phyloP scores from a whole-genome alignment of 2,113 vertebrate species.

The Gymnobelideus leadbeateri region DNA sequence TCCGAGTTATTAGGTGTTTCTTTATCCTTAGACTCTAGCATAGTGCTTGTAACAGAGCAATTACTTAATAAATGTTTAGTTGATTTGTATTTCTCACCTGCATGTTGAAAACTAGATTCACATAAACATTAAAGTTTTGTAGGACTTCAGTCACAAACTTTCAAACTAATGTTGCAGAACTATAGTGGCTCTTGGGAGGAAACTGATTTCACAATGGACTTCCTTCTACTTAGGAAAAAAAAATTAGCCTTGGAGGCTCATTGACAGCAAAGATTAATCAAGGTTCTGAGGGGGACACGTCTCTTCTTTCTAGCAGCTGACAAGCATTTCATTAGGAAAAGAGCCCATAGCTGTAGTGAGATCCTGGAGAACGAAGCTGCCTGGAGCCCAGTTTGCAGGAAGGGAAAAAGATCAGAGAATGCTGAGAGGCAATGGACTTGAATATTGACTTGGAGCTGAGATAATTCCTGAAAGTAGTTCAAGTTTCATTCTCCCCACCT shows the following conservation, averaged over 20 bases:
- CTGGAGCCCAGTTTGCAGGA: conserved; percentile 23
- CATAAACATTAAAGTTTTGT: neutral
- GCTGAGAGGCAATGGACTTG: neutral
- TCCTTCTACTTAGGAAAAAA: neutral
- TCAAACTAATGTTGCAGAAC: conserved; percentile 23
- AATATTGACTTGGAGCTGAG: conserved; percentile 49
- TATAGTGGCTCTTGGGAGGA: conserved; percentile 11
- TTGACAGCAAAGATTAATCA: conserved; percentile 57
- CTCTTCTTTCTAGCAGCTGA: neutral
- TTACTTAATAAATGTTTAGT: neutral
- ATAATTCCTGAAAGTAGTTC: conserved; percentile 15
- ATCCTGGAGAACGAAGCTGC: conserved; percentile 42
- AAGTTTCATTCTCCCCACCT: neutral
- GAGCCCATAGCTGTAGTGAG: conserved; percentile 14
- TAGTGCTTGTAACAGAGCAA: neutral
- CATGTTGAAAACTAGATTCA: neutral
- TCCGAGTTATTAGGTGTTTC: neutral
- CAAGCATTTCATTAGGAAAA: conserved; percentile 56
- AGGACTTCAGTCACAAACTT: neutral
- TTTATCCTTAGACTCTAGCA: neutral
- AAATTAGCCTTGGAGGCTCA: conserved; percentile 14
- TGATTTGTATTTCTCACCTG: neutral
- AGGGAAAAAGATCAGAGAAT: conserved; percentile 34
- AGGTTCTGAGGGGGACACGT: conserved; percentile 11
- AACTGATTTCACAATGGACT: neutral